Evolutionary conservation across 2,888 invertebrate genomes (phyloP).

Genomic region (Mythimna pallens): DNA sequence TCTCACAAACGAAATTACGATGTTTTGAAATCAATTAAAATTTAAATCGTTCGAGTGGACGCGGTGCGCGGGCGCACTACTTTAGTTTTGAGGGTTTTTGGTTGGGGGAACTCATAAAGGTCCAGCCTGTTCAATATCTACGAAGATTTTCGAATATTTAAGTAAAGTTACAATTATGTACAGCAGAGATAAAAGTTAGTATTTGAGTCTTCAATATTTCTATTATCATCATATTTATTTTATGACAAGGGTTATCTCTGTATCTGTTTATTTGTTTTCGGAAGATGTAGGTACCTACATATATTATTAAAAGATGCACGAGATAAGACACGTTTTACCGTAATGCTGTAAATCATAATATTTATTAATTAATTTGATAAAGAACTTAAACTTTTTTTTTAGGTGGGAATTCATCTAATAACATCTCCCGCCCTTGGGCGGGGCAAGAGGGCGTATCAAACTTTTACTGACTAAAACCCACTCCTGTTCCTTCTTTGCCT

Average conservation of each 20-base stretch:
- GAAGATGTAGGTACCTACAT: not conserved
- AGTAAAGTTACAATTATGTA: not conserved
- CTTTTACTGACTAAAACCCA: too few species aligned
- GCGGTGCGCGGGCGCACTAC: not conserved
- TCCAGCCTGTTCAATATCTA: not conserved
- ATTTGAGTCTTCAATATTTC: constrained; percentile 11
- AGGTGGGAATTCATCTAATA: too few species aligned
- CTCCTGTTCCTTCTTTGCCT: too few species aligned
- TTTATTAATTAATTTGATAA: not conserved
- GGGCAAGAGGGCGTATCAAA: too few species aligned
- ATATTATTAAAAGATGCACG: constrained; percentile 4
- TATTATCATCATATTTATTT: constrained; percentile 16
- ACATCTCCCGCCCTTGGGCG: too few species aligned
- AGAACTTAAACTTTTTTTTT: too few species aligned
- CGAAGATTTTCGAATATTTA: not conserved
- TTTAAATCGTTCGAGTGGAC: constrained; percentile 17
- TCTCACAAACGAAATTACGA: constrained; percentile 12
- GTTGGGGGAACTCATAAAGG: not conserved
- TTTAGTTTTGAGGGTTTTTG: not conserved
- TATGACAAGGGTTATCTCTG: constrained; percentile 25
- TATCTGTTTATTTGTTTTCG: constrained; percentile 36
- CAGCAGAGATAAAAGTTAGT: constrained; percentile 5
- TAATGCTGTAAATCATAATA: not conserved
- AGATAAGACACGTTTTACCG: constrained; percentile 9
- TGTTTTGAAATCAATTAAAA: constrained; percentile 36